Percentiles rank a stretch among this genome's conserved stretches.
phyloP scores from a whole-genome alignment of 2,113 vertebrate species.

The Notarius quadriscutis region DNA sequence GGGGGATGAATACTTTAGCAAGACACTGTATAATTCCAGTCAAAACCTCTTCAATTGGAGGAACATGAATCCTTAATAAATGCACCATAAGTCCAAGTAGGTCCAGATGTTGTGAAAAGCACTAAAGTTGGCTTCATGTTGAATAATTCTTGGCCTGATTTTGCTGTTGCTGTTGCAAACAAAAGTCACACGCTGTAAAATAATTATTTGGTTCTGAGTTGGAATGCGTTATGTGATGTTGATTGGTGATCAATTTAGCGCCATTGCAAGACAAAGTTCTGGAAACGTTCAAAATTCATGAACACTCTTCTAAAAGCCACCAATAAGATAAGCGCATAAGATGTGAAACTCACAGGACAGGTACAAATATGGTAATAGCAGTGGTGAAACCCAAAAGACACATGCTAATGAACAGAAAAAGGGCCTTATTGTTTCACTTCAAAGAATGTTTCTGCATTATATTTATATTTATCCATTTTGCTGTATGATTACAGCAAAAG shows the following conservation, averaged over 20 bases:
- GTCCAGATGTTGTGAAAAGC: neutral
- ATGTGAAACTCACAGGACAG: neutral
- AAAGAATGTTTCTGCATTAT: neutral
- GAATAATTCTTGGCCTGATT: neutral
- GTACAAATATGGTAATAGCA: neutral
- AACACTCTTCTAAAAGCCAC: neutral
- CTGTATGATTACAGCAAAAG: too few species aligned
- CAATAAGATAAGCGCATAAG: neutral
- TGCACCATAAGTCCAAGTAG: neutral
- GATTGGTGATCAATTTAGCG: too few species aligned
- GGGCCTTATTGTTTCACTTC: neutral
- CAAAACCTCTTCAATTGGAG: neutral
- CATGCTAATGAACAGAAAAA: neutral
- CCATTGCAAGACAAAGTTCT: neutral
- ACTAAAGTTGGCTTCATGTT: neutral
- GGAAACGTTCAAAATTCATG: neutral
- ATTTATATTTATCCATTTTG: too few species aligned
- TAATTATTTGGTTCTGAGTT: too few species aligned
- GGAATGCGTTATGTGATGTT: too few species aligned
- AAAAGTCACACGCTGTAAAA: too few species aligned
- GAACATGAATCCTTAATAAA: neutral
- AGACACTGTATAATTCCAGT: neutral
- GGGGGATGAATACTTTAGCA: too few species aligned
- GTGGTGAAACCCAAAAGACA: neutral
- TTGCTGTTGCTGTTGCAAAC: too few species aligned